Base-by-base conservation (phyloP, 2,797 vertebrate species). In the Benthosema pterotum region DNA sequence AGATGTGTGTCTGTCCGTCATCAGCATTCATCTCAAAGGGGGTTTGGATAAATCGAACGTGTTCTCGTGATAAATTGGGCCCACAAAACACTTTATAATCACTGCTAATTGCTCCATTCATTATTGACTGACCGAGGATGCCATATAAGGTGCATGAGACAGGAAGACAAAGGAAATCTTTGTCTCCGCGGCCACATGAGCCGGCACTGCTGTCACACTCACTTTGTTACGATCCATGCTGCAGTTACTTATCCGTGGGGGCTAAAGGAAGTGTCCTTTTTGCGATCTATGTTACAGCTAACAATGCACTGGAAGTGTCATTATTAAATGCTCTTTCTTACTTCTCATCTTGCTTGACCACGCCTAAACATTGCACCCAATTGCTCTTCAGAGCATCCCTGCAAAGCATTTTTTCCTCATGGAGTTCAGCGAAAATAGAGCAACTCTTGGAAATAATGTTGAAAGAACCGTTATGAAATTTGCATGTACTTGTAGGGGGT, bases 1-100 rank as follows among this genome's bases (percentile, higher is more conserved):
- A 46, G 12, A 46, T 50, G 74, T 48, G 43, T 50, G 68, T 65
- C 59, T 67, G 68, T 54, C 58, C 56, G 67, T 78, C 65, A 71
- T 82, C 71, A 38, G 32, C 32, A 57, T 56, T 52, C 62, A 69
- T 72, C 75, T 76, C 15, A 3, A 58, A 73, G 71, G 73, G 68
- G 28, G 28, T 63, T n/a, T 82, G 75, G 32, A 88, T 80, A 64
- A 82, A 87, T 83, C 38, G 42, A 86, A 82, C 60, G 71, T 65
- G 69, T 61, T 69, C 12, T 45, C 58, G 42, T 82, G 78, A 90
- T 87, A 73, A 82, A 87, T 83, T 75, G 78, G 67, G 71, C 57
- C 61, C 66, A 73, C 82, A 82, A 78, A 87, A 74, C 70, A 68
- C 74, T 77, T 86, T 71, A 88, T 88, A 87, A 91, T 90, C 72